Conservation (phyloP, 64 coral and sea anemone species). For the Hydrozoanthus tunicans region DNA sequence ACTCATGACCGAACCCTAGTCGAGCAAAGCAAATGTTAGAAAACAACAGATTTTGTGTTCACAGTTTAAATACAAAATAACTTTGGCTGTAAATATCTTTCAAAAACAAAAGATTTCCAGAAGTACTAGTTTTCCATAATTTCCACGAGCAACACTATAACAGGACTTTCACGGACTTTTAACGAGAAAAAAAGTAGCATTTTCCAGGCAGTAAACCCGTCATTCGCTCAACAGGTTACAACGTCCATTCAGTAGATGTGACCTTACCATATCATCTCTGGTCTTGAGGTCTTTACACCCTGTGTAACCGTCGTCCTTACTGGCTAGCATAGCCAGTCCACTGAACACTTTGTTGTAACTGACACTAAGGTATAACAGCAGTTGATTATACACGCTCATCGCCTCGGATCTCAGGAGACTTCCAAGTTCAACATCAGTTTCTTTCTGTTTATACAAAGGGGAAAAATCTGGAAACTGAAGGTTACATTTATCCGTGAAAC, state of each 20-base stretch:
- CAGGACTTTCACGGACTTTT: too few relatives aligned
- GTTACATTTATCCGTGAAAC: background rate
- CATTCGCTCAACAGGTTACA: too few relatives aligned
- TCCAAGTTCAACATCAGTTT: slow-evolving; percentile 91
- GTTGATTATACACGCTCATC: slow-evolving; percentile 94
- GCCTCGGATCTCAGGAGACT: slow-evolving; percentile 85
- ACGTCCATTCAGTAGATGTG: background rate
- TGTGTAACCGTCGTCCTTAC: slow-evolving; percentile 82
- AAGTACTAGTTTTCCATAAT: too few relatives aligned
- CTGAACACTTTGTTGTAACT: slow-evolving; percentile 95
- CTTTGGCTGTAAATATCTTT: too few relatives aligned
- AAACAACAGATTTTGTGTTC: too few relatives aligned
- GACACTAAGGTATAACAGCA: slow-evolving; percentile 88
- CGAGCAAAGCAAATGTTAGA: too few relatives aligned
- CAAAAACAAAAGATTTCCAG: too few relatives aligned
- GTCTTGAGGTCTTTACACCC: slow-evolving; percentile 87
- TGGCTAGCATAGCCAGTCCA: slow-evolving; percentile 85
- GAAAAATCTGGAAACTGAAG: background rate
- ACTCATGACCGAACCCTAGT: too few relatives aligned
- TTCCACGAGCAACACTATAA: too few relatives aligned
- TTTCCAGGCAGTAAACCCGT: too few relatives aligned
- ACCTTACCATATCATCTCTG: slow-evolving; percentile 72
- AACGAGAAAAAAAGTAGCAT: too few relatives aligned
- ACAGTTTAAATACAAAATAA: too few relatives aligned
- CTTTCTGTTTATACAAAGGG: slow-evolving; percentile 72